These are phyloP conservation scores for Halisarca cf. caerulea DNA, from an alignment of 37 sponge, comb jelly and placozoan species.

Conservation along the genomic window DNA sequence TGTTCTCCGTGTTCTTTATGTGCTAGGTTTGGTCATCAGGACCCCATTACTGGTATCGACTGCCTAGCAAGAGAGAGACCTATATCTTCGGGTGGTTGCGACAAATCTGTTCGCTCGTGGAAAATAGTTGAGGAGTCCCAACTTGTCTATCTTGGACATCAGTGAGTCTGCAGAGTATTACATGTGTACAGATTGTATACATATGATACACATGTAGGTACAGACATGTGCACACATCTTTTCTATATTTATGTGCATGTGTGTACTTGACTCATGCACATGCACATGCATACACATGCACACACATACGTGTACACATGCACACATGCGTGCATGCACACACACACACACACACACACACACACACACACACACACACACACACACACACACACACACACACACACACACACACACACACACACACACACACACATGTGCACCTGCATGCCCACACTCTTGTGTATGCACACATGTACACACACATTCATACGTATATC, in stretches of 20 bases:
- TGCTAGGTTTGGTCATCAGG: slow-evolving; percentile 92
- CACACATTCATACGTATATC: too few species aligned
- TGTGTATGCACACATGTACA: too few species aligned
- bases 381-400: too few species aligned
- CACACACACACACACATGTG: too few species aligned
- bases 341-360: too few species aligned
- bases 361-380: too few species aligned
- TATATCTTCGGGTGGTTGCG: slow-evolving; percentile 85
- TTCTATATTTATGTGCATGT: not conserved
- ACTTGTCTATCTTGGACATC: slow-evolving; percentile 90
- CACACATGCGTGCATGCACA: too few species aligned
- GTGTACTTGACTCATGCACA: not conserved
- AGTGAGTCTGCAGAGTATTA: slow-evolving; percentile 14
- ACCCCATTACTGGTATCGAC: slow-evolving; percentile 85
- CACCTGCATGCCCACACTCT: too few species aligned
- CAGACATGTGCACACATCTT: not conserved
- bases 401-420: too few species aligned
- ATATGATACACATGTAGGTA: not conserved
- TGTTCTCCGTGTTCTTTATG: not conserved
- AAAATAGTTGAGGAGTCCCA: slow-evolving; percentile 94
- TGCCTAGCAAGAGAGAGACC: slow-evolving; percentile 86
- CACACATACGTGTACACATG: too few species aligned
- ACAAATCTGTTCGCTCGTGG: slow-evolving; percentile 87
- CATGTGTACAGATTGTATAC: not conserved
- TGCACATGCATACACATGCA: too few species aligned